A percentile compares a stretch with the other conserved stretches of the same genome.
phyloP scores from a whole-genome alignment of 2,113 vertebrate species.

The Haemorhous mexicanus region DNA sequence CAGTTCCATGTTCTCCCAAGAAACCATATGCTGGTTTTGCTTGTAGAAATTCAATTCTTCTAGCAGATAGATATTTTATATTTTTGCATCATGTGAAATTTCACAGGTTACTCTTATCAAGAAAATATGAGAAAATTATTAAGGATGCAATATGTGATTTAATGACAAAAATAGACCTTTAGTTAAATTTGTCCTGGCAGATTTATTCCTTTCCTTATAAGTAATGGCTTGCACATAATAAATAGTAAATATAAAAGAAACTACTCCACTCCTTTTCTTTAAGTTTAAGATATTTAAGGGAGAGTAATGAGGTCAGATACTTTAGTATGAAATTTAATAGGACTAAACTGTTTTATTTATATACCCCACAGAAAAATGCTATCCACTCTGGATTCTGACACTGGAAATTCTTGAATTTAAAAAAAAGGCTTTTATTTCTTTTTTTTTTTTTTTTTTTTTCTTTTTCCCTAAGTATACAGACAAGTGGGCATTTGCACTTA shows the following conservation, averaged over 20 bases:
- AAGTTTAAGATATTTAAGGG: neutral
- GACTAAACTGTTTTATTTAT: neutral
- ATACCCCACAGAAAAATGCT: neutral
- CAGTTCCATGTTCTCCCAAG: neutral
- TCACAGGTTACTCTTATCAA: neutral
- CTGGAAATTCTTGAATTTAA: neutral
- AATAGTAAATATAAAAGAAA: neutral
- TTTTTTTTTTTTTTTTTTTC: neutral
- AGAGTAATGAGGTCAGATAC: neutral
- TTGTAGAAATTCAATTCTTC: neutral
- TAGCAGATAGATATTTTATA: neutral
- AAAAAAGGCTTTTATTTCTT: neutral
- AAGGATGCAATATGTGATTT: neutral
- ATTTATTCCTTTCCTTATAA: neutral
- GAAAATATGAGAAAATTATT: neutral
- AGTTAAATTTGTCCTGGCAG: neutral
- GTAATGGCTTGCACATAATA: neutral
- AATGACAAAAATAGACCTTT: neutral
- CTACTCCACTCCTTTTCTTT: neutral
- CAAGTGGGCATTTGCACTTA: fast-evolving
- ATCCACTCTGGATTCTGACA: neutral
- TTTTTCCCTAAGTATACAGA: neutral
- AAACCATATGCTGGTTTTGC: neutral
- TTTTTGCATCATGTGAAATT: neutral
- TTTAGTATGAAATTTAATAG: neutral